Evolutionary conservation across 37 sponge, comb jelly and placozoan genomes (phyloP), one percentile per base, ranked within the genome.

Genomic region (Diacarnus erythraeanus): DNA sequence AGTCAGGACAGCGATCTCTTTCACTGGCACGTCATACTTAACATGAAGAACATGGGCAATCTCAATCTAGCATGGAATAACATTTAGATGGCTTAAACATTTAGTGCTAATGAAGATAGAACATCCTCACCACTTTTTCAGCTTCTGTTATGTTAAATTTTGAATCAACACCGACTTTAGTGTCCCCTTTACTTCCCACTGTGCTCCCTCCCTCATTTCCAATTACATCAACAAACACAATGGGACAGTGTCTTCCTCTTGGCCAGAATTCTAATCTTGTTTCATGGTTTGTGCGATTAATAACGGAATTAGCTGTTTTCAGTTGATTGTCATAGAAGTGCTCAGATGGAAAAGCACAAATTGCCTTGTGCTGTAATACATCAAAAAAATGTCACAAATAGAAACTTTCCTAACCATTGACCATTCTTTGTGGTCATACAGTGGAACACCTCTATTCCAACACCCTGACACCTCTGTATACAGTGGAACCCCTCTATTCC

Each of bases 101-200:
- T 12, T n/a, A n/a, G n/a, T n/a, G n/a, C n/a, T 47, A 12, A 6
- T 15, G 6, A 12, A 6, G 51, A 47, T 12, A 15, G 12, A 6
- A 47, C 51, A 47, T 12, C 6, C 91, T 67, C 82, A 91, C 91
- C 27, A 75, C 80, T 72, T 86, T 82, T 18, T 54, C 26, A 47
- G 91, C 91, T 69, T 91, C 91, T n/a, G 41, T 59, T 15, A 20
- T n/a, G 57, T 91, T 91, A 4, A 3, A 86, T 37, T 86, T 91
- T 20, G 91, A 91, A n/a, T 72, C 77, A 1, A 59, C 3, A 17
- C 37, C 78, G 17, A 71, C 38, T 26, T 60, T 44, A 20, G 0
- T 42, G 27, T 39, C 42, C 31, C 38, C 78, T 29, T 77, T 59
- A 1, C 56, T 34, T 30, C 74, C 65, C 21, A 63, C 3, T 26